Evolutionary conservation across 2,797 vertebrate genomes (phyloP).

Genomic region (Acipenser oxyrinchus): DNA sequence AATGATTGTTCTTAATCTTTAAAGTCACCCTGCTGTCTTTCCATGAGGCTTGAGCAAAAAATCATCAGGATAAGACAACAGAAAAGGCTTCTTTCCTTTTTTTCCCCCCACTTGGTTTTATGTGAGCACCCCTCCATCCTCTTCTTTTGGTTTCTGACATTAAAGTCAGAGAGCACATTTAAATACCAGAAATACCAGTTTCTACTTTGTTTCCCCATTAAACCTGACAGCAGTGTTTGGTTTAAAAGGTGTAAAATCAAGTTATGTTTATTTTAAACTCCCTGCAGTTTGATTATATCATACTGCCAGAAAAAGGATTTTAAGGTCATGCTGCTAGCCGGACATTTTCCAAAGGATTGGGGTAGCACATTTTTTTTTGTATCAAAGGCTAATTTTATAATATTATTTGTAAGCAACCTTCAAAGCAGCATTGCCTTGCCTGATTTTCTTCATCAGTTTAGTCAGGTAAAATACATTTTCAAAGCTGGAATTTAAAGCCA

Average conservation of each 20-base stretch:
- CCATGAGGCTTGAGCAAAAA: not conserved
- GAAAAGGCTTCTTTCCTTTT: not conserved
- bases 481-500: too few species aligned
- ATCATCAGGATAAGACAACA: constrained; percentile 2
- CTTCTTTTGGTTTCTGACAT: not conserved
- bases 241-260: not conserved
- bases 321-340: not conserved
- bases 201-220: not conserved
- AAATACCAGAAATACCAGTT: not conserved
- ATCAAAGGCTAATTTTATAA: not conserved
- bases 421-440: too few species aligned
- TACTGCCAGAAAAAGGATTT: not conserved
- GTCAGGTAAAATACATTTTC: too few species aligned
- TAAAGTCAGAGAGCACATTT: not conserved
- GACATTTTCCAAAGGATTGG: not conserved
- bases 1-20: constrained; percentile 29
- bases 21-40: not conserved
- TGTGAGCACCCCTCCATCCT: not conserved
- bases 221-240: not conserved
- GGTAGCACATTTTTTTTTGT: not conserved
- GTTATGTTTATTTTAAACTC: constrained; percentile 1
- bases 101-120: not conserved
- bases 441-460: too few species aligned
- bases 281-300: constrained; percentile 1
- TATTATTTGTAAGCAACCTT: too few species aligned